Evolutionary conservation across 2,888 invertebrate species (phyloP).

Genomic region (Lepidocyrtinus sp.): DNA sequence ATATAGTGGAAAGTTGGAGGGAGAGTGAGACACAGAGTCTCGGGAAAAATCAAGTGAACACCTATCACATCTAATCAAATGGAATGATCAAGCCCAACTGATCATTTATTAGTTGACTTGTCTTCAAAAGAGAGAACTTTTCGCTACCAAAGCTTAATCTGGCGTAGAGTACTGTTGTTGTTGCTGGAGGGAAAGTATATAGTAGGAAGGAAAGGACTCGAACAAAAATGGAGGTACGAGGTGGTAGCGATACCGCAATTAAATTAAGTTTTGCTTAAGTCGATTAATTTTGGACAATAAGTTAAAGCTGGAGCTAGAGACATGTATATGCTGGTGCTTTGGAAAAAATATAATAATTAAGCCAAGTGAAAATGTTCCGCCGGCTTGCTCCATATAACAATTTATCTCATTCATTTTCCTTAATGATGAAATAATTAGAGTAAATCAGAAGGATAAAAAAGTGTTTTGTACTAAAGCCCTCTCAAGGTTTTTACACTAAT

Average conservation of each 20-base stretch:
- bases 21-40: slow-evolving; percentile 16
- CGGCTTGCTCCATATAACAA: slow-evolving; percentile 28
- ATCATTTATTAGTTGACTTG: slow-evolving; percentile 63
- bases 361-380: background rate
- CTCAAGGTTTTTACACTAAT: background rate
- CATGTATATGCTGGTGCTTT: background rate
- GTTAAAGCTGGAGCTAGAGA: background rate
- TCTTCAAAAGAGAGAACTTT: slow-evolving; percentile 29
- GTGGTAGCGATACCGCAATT: slow-evolving; percentile 50
- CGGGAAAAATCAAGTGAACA: slow-evolving; percentile 51
- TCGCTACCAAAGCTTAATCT: slow-evolving; percentile 1
- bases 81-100: slow-evolving; percentile 62
- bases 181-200: background rate
- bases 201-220: background rate
- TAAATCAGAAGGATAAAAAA: slow-evolving; percentile 34
- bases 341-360: too few species aligned
- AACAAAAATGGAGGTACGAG: slow-evolving; percentile 10
- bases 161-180: background rate
- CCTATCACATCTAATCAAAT: slow-evolving; percentile 61
- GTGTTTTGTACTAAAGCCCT: background rate
- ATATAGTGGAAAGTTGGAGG: background rate
- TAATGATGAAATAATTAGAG: slow-evolving; percentile 59
- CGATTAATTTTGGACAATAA: slow-evolving; percentile 54
- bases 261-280: slow-evolving; percentile 61
- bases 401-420: slow-evolving; percentile 60